Evolutionary conservation across 37 sponge, comb jelly and placozoan genomes (phyloP).

Genomic region (Petrosia ficiformis): DNA sequence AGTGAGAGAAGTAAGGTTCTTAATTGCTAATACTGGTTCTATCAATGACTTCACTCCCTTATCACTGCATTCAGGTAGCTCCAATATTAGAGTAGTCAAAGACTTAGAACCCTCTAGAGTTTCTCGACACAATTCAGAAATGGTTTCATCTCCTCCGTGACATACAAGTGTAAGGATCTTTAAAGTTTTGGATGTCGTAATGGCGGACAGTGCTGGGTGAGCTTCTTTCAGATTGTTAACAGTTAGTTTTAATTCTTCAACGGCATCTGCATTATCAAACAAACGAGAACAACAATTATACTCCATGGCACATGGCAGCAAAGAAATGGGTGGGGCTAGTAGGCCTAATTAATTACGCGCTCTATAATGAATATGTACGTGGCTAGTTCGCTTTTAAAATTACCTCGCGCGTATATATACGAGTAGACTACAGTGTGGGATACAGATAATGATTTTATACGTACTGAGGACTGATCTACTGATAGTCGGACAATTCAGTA

Average conservation of each 20-base stretch:
- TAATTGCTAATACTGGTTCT: slow-evolving; percentile 1
- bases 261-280: not conserved
- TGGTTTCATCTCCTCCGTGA: not conserved
- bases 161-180: not conserved
- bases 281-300: not conserved
- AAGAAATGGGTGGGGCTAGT: no score
- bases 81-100: slow-evolving; percentile 15
- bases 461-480: no score
- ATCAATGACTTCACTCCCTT: slow-evolving; percentile 9
- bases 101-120: not conserved
- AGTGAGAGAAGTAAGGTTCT: not conserved
- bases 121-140: slow-evolving; percentile 6
- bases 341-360: no score
- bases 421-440: no score
- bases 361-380: no score
- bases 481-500: no score
- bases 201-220: not conserved
- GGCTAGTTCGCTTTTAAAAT: no score
- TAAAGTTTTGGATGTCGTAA: not conserved
- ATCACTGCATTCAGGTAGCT: slow-evolving; percentile 39
- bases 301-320: not conserved
- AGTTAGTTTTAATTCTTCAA: slow-evolving; percentile 1
- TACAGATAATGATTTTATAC: no score
- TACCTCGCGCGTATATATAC: no score
- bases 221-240: slow-evolving; percentile 7